Base-by-base conservation (phyloP, 2,113 vertebrate genomes). In the Brachypteracias leptosomus region DNA sequence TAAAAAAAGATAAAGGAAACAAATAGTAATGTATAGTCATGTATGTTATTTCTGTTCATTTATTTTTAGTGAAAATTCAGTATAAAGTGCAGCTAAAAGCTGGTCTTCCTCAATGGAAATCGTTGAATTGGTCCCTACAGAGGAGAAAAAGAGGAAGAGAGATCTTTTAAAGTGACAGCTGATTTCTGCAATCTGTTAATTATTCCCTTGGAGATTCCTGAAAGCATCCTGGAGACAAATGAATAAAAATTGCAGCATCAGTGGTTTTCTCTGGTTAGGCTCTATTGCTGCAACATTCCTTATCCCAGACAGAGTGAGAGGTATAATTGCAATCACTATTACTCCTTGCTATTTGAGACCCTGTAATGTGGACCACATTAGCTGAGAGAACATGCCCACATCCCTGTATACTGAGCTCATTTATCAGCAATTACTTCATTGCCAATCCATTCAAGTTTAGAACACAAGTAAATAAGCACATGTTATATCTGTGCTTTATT, bases 201-300 rank as follows among this genome's bases (percentile, higher is more conserved):
- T 35, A 90, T 90, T 96, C 47, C 88, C 88, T 88, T 71, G 68
- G 76, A 93, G 88, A 84, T 71, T 93, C 72, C 61, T 72, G 85
- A 92, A 92, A 92, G 82, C 47, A 77, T 91, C 63, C 68, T 74
- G 75, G 59, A 92, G 71, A 79, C 54, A 91, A 88, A 79, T 72
- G 44, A 85, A 67, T 80, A 81, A 87, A 83, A 78, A 70, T 35
- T 72, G 33, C 63, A 85, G 24, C 63, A 49, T 77, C 55, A 18
- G 36, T 77, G 11, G 1, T 76, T 95, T 86, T 88, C 38, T 83
- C 38, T 74, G 71, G 46, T 33, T 94, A 79, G 58, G 42, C 49
- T 78, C 58, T 67, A 10, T 59, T 51, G 40, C 57, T 75, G 46
- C 62, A 76, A 75, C 79, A 85, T 91, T 83, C 35, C 70, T 79